Conservation (phyloP, 2,797 vertebrate species). For the Argyrosomus regius region DNA sequence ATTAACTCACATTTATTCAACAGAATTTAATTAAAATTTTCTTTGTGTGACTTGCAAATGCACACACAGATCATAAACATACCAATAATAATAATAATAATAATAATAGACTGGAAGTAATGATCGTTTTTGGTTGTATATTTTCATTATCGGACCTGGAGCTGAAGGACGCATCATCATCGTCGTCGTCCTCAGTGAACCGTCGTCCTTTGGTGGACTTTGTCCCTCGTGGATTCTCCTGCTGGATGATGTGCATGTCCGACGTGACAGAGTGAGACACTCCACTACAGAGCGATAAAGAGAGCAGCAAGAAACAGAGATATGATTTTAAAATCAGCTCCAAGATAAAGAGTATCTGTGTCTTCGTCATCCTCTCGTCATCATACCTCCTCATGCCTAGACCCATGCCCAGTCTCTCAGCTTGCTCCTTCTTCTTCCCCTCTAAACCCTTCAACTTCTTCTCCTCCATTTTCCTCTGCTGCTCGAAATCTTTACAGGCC, state of each 20-base stretch:
- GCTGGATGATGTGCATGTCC: constrained; percentile 96
- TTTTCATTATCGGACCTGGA: constrained; percentile 75
- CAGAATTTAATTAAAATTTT: not conserved
- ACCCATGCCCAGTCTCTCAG: constrained; percentile 96
- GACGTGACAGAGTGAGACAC: constrained; percentile 94
- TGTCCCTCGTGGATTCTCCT: constrained; percentile 86
- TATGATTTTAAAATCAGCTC: not conserved
- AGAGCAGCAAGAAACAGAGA: not conserved
- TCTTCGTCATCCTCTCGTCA: not conserved
- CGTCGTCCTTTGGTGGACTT: constrained; percentile 84
- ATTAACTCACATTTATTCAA: not conserved
- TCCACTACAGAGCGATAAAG: constrained; percentile 77
- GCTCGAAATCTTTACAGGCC: constrained; percentile 92
- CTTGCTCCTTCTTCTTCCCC: constrained; percentile 90
- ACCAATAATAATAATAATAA: not conserved
- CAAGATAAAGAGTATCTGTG: not conserved
- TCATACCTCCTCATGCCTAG: constrained; percentile 89
- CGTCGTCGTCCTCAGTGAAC: constrained; percentile 84
- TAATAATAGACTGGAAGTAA: not conserved
- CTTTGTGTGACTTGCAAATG: not conserved
- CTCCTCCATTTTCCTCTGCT: constrained; percentile 89
- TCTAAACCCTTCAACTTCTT: constrained; percentile 84
- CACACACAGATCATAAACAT: not conserved
- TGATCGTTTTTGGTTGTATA: not conserved
- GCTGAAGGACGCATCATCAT: constrained; percentile 87